phyloP scores from a whole-genome alignment of 2,113 vertebrate genomes.

The Gulo gulo region DNA sequence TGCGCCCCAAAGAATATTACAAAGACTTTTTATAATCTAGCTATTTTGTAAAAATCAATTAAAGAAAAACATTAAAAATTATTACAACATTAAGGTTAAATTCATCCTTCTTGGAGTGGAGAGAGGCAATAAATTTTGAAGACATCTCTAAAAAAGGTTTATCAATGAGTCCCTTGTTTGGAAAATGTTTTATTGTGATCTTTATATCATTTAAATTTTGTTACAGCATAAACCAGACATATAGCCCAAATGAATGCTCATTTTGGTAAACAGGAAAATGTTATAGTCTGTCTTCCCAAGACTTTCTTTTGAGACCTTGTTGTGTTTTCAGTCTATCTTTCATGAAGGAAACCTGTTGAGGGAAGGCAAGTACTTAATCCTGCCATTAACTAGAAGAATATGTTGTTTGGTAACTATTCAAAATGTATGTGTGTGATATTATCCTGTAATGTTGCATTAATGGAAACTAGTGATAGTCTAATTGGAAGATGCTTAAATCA shows the following conservation, averaged over 20 bases:
- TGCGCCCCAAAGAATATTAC: background rate
- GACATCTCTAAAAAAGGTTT: background rate
- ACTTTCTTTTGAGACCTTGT: background rate
- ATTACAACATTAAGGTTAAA: background rate
- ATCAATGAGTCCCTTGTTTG: background rate
- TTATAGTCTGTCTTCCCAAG: background rate
- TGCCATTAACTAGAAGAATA: background rate
- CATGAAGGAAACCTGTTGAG: background rate
- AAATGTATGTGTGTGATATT: background rate
- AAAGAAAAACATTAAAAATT: background rate
- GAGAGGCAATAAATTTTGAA: background rate
- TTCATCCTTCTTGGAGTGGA: background rate
- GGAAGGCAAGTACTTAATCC: background rate
- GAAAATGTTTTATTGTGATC: conserved; percentile 25
- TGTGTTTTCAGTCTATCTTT: background rate
- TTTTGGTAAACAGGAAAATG: background rate
- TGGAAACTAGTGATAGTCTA: conserved; percentile 8
- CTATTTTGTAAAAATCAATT: background rate
- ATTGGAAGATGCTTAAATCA: background rate
- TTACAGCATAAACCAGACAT: background rate
- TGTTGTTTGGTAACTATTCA: background rate
- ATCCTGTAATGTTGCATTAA: background rate
- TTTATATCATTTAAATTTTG: background rate
- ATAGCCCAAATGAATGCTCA: background rate
- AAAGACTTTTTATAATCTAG: background rate